Base-by-base conservation (phyloP, 37 sponge, comb jelly and placozoan genomes). In the Halichondria panicea region DNA sequence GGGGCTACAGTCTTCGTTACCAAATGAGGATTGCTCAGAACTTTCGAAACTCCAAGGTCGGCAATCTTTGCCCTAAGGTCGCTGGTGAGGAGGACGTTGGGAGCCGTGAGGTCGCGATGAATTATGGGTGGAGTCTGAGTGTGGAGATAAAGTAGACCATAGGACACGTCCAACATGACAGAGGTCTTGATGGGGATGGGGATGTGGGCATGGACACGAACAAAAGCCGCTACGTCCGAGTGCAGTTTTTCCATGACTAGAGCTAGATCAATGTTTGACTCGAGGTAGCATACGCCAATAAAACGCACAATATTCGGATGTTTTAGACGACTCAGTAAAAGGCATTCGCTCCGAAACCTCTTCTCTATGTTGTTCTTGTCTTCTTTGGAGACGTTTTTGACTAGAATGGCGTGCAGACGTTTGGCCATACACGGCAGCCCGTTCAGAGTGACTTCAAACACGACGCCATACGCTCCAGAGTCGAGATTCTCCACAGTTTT, bases 251-350 rank as follows among this genome's bases (percentile, higher is more conserved):
- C 61, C 63, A 62, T 40, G 4, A 75, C 46, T 15, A 75, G 75
- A 11, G 36, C 42, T 13, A 59, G 18, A 40, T 75, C 61, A 36
- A n/a, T 5, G 3, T 19, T 4, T 33, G 3, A 52, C 28, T 59
- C 31, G 6, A 36, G 25, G 3, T 42, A 43, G 21, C 46, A 32
- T 3, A 75, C 63, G 0, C 75, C 75, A 0, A 75, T 33, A 6
- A 62, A 75, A 5, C 61, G 75, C 18, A 75, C 75, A 39, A 75
- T 60, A 33, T 75, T 59, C 3, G 75, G 75, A 25, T 75, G 75
- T 25, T 45, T 24, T 5, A 75, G 31, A 4, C 24, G 12, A 37
- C 75, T 61, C 30, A 75, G 63, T 36, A 66, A 22, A n/a, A 7
- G 9, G 50, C 66, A 77, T 31, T 77, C 78, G 5, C 32, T 39